phyloP scores from a whole-genome alignment of 2,888 invertebrate species.

The Mesorhabditis spiculigera region DNA sequence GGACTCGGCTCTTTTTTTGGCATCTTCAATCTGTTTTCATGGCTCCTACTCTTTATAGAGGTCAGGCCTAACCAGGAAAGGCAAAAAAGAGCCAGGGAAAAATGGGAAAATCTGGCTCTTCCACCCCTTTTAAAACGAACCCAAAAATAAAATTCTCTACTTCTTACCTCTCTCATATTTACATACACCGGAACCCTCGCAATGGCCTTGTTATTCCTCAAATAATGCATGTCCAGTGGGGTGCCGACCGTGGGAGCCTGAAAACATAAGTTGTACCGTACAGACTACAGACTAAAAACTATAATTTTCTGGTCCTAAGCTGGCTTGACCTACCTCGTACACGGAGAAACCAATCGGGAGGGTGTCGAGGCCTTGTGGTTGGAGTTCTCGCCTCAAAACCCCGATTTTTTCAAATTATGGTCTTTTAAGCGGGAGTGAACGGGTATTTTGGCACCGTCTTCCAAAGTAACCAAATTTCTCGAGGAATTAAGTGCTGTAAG shows the following conservation, averaged over 20 bases:
- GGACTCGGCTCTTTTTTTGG: too few species aligned
- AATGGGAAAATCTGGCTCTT: too few species aligned
- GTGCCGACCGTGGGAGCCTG: background rate
- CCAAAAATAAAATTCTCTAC: background rate
- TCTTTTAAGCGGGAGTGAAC: too few species aligned
- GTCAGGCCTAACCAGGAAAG: too few species aligned
- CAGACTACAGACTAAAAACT: background rate
- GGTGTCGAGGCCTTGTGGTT: constrained; percentile 83
- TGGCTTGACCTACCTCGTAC: constrained; percentile 8
- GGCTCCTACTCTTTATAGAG: too few species aligned
- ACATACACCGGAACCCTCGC: background rate
- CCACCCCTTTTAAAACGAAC: too few species aligned
- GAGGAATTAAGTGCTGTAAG: too few species aligned
- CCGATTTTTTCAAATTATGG: background rate
- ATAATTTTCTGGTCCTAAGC: background rate
- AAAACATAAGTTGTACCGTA: background rate
- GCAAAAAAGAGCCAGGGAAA: too few species aligned
- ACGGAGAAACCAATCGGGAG: constrained; percentile 92
- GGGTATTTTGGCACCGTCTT: too few species aligned
- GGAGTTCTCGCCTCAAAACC: constrained; percentile 72
- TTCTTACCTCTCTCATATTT: background rate
- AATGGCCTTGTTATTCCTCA: background rate
- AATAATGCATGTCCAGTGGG: background rate
- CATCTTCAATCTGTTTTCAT: too few species aligned
- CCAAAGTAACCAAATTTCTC: too few species aligned